These are phyloP conservation scores for Neomorphus geoffroyi DNA, from an alignment of 2,797 vertebrate genomes.

Conservation along the genomic window DNA sequence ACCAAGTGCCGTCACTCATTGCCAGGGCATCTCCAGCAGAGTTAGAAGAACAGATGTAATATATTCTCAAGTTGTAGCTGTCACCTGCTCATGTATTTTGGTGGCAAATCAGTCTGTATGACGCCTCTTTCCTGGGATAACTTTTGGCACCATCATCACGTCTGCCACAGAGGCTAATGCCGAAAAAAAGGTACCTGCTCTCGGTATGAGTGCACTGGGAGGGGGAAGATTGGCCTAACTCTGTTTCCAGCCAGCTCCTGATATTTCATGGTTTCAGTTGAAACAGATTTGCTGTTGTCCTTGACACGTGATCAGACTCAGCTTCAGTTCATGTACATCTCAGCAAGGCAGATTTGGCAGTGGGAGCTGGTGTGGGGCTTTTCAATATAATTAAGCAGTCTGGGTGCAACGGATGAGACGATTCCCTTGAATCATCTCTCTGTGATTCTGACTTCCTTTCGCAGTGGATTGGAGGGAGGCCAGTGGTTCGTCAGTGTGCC, in stretches of 20 bases:
- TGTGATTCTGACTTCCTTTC: slow-evolving; percentile 50
- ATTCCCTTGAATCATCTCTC: slow-evolving; percentile 53
- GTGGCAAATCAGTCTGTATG: not conserved
- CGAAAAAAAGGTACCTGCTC: not conserved
- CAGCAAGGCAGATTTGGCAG: slow-evolving; percentile 55
- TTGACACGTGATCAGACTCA: slow-evolving; percentile 20
- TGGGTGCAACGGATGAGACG: slow-evolving; percentile 52
- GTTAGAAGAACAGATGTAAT: not conserved
- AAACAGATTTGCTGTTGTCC: slow-evolving; percentile 33
- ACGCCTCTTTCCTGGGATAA: not conserved
- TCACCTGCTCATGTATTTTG: not conserved
- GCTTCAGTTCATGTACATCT: slow-evolving; percentile 40
- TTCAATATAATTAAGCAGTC: slow-evolving; percentile 63
- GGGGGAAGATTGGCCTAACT: not conserved
- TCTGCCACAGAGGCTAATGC: not conserved
- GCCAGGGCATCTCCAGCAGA: not conserved
- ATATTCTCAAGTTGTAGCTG: not conserved
- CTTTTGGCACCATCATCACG: not conserved
- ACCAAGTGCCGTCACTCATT: not conserved
- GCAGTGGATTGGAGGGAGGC: slow-evolving; percentile 27
- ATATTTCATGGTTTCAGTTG: not conserved
- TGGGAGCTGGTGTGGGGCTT: slow-evolving; percentile 36
- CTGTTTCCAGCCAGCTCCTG: not conserved
- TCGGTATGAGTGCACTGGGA: not conserved
- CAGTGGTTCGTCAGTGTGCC: slow-evolving; percentile 31